Conservation (phyloP, 1,140 invertebrate genomes). For the Myzus persicae region DNA sequence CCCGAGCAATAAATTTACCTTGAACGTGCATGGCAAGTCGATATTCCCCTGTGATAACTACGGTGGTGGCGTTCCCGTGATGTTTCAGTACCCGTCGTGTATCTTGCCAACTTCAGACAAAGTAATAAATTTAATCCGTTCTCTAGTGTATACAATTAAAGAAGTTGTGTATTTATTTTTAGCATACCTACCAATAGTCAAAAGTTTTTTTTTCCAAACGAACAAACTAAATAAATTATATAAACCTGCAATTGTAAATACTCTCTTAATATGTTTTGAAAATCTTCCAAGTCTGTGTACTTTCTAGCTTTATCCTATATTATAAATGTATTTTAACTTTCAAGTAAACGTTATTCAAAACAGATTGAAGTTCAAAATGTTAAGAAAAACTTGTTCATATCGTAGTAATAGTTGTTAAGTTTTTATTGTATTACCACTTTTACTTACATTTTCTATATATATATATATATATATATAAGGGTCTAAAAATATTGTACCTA, state of each 20-base stretch:
- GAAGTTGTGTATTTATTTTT: not conserved
- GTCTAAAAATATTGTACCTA: not conserved
- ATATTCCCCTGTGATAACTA: slow-evolving; percentile 80
- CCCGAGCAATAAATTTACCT: slow-evolving; percentile 82
- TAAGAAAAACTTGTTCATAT: not conserved
- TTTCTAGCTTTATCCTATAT: not conserved
- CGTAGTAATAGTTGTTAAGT: not conserved
- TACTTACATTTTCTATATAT: not conserved
- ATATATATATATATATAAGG: too few species aligned
- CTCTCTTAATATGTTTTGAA: not conserved
- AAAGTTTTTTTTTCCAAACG: not conserved
- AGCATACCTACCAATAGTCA: not conserved
- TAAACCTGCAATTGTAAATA: not conserved
- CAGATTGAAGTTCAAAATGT: not conserved
- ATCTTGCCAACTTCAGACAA: slow-evolving; percentile 77
- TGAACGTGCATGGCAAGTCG: slow-evolving; percentile 81
- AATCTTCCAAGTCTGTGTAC: not conserved
- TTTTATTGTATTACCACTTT: not conserved
- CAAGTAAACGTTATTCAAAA: not conserved
- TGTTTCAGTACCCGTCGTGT: slow-evolving; percentile 83
- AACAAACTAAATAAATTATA: not conserved
- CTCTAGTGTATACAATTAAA: not conserved
- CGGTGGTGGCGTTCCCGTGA: slow-evolving; percentile 72
- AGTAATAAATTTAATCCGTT: slow-evolving; percentile 64
- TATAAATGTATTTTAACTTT: not conserved